phyloP scores from a whole-genome alignment of 2,888 invertebrate genomes.

The Rhodophaea formosa region DNA sequence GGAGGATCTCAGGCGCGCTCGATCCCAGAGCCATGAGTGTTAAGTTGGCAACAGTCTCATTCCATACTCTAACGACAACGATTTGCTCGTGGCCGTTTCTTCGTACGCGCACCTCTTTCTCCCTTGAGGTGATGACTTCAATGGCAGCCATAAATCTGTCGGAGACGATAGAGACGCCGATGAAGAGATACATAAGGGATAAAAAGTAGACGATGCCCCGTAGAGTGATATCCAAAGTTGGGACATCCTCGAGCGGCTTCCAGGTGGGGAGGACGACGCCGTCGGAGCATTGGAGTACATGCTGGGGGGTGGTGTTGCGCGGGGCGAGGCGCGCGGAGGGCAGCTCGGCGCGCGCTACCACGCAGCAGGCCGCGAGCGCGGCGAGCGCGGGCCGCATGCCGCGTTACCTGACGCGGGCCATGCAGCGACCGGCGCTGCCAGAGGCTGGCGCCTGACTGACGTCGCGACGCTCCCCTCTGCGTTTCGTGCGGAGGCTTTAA shows the following conservation, averaged over 20 bases:
- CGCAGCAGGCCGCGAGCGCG: constrained; percentile 74
- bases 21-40: constrained; percentile 99
- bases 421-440: constrained; percentile 72
- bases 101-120: constrained; percentile 95
- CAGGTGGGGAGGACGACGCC: constrained; percentile 95
- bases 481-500: constrained; percentile 33
- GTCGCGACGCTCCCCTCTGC: constrained; percentile 52
- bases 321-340: constrained; percentile 60
- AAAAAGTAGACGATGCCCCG: constrained; percentile 96
- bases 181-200: constrained; percentile 95
- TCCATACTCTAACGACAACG: constrained; percentile 97
- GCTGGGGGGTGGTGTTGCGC: constrained; percentile 63
- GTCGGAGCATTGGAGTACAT: constrained; percentile 84
- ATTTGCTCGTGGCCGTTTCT: constrained; percentile 94
- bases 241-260: constrained; percentile 90
- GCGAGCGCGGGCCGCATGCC: constrained; percentile 77
- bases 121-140: constrained; percentile 99
- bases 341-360: constrained; percentile 67
- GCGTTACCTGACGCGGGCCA: constrained; percentile 63
- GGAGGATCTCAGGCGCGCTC: constrained; percentile 98
- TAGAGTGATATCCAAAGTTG: constrained; percentile 87
- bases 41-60: constrained; percentile 99
- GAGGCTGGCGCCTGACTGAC: constrained; percentile 78
- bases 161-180: constrained; percentile 99
- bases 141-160: constrained; percentile 99